Evolutionary conservation across 2,113 vertebrate species (phyloP), one percentile per base, ranked within the genome.

Genomic region (Edolisoma coerulescens): DNA sequence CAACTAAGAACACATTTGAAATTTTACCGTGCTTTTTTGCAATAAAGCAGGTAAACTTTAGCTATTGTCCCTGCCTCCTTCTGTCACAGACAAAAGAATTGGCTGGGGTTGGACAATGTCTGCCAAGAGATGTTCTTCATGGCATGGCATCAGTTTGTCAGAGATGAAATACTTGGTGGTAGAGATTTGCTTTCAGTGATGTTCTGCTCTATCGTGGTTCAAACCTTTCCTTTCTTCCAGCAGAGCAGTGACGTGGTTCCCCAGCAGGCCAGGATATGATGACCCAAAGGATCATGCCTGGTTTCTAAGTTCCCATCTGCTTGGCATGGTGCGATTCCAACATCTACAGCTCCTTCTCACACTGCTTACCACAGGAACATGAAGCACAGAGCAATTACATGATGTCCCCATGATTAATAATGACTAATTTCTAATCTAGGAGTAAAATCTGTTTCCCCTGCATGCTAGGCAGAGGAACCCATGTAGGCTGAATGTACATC

Each of bases 231-330:
- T 71, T 89, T 77, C 73, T 67, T 91, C 76, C 86, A 75, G 89
- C 80, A 87, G 64, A 83, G 70, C 60, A 78, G 50, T 96, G 94
- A 96, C 7, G 24, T 84, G 47, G 27, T 54, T 96, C n/a, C 76
- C 44, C 93, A 89, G 94, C 1, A 0, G 94, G 80, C 77, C 52
- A 42, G 81, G 69, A 79, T 60, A 65, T 24, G 13, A 52, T 78
- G 77, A 92, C 86, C 63, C 80, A 74, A 60, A 75, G 77, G 56
- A 86, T 60, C 89, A 20, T n/a, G 87, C 49, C 74, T 77, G 49
- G 26, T 15, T 91, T 84, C 87, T 45, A n/a, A 89, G 73, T 41
- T 84, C 77, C 94, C 83, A 92, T 92, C 90, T 95, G 92, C 92
- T 89, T 10, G 0, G 27, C 59, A 41, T n/a, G 47, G 59, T 84